Conservation (phyloP, 2,888 invertebrate species). For the Melikaiella ostensackeni region DNA sequence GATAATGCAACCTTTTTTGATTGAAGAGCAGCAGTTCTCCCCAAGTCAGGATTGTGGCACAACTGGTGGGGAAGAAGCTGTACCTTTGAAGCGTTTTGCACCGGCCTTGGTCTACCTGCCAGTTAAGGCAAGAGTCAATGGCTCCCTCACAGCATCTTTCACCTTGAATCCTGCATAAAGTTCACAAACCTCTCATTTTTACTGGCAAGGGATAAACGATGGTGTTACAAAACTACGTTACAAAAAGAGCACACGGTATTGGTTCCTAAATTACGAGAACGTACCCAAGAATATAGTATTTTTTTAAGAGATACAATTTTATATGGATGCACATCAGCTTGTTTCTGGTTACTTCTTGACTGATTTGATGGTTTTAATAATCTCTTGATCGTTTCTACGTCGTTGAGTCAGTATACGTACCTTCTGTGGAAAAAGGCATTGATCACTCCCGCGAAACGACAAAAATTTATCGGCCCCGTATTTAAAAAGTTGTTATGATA, state of each 20-base stretch:
- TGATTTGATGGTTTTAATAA: slow-evolving; percentile 29
- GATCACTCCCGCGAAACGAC: slow-evolving; percentile 43
- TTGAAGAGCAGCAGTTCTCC: slow-evolving; percentile 80
- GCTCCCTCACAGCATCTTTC: slow-evolving; percentile 93
- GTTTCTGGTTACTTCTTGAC: not conserved
- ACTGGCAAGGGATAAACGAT: slow-evolving; percentile 5
- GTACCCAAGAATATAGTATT: slow-evolving; percentile 54
- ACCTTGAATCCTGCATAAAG: slow-evolving; percentile 94
- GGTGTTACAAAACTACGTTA: slow-evolving; percentile 36
- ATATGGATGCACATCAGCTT: slow-evolving; percentile 50
- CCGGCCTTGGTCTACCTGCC: slow-evolving; percentile 97
- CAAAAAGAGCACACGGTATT: slow-evolving; percentile 70
- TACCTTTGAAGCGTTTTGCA: slow-evolving; percentile 82
- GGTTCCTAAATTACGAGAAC: slow-evolving; percentile 65
- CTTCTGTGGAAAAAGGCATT: slow-evolving; percentile 41
- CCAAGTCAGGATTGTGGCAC: slow-evolving; percentile 15
- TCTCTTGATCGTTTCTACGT: slow-evolving; percentile 47
- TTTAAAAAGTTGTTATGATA: slow-evolving; percentile 67
- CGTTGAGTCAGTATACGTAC: slow-evolving; percentile 40
- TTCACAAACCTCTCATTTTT: slow-evolving; percentile 30
- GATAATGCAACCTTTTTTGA: slow-evolving; percentile 95
- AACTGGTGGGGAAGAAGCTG: slow-evolving; percentile 62
- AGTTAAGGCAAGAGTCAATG: slow-evolving; percentile 91
- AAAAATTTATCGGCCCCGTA: slow-evolving; percentile 41
- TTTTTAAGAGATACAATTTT: slow-evolving; percentile 56